Percentiles rank a stretch among this genome's conserved stretches.
Conservation (phyloP, 2,888 invertebrate genomes). For the Tipula unca region DNA sequence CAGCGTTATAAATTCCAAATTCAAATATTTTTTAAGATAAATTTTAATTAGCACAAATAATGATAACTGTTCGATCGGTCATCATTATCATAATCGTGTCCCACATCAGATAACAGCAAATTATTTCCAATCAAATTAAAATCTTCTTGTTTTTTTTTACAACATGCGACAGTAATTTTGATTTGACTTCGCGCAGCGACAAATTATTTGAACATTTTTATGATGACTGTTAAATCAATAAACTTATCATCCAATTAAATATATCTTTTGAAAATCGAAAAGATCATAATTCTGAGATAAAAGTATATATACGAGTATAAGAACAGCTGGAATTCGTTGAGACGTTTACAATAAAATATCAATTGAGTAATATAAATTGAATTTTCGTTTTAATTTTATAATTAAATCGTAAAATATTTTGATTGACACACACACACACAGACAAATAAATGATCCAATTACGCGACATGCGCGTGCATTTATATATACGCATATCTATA, state of each 20-base stretch:
- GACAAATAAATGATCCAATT: not conserved
- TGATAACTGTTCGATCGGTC: not conserved
- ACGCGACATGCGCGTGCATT: not conserved
- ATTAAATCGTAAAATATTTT: not conserved
- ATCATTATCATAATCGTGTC: not conserved
- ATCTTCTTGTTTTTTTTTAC: not conserved
- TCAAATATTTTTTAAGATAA: not conserved
- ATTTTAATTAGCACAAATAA: not conserved
- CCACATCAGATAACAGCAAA: not conserved
- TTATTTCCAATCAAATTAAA: not conserved
- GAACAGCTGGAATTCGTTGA: not conserved
- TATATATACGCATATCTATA: too few relatives aligned
- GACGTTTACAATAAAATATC: not conserved
- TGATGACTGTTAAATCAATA: not conserved
- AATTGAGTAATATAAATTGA: not conserved
- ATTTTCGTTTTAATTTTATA: not conserved
- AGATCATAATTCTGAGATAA: not conserved
- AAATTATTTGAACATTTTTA: not conserved
- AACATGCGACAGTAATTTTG: not conserved
- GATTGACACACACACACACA: not conserved
- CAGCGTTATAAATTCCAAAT: not conserved
- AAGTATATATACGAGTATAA: too few relatives aligned
- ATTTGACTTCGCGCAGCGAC: not conserved
- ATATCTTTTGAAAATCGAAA: not conserved
- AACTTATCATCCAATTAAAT: not conserved